Percentiles rank a stretch among this genome's conserved stretches.
Evolutionary conservation across 2,888 invertebrate species (phyloP).

Genomic region (Amphipoea oculea): DNA sequence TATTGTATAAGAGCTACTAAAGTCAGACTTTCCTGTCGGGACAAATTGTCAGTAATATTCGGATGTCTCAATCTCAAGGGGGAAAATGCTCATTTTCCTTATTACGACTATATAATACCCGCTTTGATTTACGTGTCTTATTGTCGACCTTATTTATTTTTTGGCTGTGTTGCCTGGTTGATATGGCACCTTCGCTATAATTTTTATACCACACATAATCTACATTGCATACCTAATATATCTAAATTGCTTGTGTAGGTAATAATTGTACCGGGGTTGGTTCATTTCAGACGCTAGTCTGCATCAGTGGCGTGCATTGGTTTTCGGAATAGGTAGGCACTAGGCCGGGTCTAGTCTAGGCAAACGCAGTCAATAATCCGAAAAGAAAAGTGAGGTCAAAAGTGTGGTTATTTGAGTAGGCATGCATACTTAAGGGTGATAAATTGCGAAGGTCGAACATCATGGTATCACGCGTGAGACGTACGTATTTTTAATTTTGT

Average conservation of each 20-base stretch:
- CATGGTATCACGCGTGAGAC: too few relatives aligned
- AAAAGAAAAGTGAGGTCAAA: too few relatives aligned
- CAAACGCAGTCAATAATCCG: too few relatives aligned
- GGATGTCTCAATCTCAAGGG: background rate
- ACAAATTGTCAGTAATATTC: slow-evolving; percentile 25
- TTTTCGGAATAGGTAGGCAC: too few relatives aligned
- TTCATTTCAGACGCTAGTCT: background rate
- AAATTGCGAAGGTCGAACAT: too few relatives aligned
- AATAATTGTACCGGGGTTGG: background rate
- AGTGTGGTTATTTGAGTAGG: too few relatives aligned
- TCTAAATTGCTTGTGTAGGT: background rate
- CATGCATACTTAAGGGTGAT: too few relatives aligned
- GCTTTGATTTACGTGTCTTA: slow-evolving; percentile 39
- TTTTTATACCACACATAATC: background rate
- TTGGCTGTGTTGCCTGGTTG: too few relatives aligned
- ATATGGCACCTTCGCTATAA: background rate
- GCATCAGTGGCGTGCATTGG: too few relatives aligned
- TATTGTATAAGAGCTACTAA: background rate
- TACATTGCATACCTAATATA: background rate
- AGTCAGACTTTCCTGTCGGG: background rate
- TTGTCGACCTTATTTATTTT: background rate
- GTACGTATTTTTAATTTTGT: too few relatives aligned
- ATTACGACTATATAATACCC: background rate
- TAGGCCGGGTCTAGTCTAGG: too few relatives aligned
- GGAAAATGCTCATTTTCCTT: slow-evolving; percentile 32